These are phyloP conservation scores for Trichechus manatus DNA, from an alignment of 2,113 vertebrate genomes.

Conservation along the genomic window DNA sequence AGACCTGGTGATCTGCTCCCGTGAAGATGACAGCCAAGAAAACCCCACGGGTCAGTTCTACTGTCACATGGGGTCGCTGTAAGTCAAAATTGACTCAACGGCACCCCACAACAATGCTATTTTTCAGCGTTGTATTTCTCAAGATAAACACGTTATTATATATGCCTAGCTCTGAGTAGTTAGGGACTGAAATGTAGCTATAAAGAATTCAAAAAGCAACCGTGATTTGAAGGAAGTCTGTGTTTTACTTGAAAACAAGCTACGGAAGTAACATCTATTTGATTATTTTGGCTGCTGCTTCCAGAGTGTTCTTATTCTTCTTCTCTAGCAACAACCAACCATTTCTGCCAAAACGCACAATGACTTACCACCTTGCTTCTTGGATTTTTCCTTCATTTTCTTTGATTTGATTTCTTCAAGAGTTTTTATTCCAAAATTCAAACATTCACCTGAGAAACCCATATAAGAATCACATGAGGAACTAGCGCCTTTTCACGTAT, in stretches of 20 bases:
- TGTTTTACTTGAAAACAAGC: slow-evolving; percentile 31
- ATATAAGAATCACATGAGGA: not conserved
- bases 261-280: slow-evolving; percentile 14
- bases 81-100: not conserved
- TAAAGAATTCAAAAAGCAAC: not conserved
- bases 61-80: not conserved
- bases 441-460: slow-evolving; percentile 87
- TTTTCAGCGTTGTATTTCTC: not conserved
- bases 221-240: not conserved
- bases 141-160: not conserved
- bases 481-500: not conserved
- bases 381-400: slow-evolving; percentile 93
- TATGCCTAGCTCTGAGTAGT: not conserved
- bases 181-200: not conserved
- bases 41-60: not conserved
- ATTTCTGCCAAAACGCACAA: not conserved
- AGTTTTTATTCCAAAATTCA: slow-evolving; percentile 96
- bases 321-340: not conserved
- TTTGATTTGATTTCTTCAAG: slow-evolving; percentile 95
- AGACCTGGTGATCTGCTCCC: not conserved
- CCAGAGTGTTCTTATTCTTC: not conserved
- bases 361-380: slow-evolving; percentile 89
- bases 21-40: not conserved
- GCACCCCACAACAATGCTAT: not conserved
- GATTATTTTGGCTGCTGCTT: not conserved